Evolutionary conservation across 2,888 invertebrate species (phyloP).

Genomic region (Prostheceraeus crozeri): DNA sequence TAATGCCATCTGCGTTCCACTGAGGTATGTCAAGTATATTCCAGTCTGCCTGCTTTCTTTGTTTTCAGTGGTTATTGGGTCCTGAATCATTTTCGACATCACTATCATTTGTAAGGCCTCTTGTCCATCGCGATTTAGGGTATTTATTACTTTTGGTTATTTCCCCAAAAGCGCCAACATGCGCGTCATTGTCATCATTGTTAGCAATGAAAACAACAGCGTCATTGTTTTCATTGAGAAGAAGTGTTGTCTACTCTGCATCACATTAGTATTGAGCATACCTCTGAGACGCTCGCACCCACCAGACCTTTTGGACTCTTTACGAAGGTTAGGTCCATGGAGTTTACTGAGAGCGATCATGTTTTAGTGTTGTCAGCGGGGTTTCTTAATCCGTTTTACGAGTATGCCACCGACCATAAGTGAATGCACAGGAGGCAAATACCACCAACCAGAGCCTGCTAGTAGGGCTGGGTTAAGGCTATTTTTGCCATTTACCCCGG

Average conservation of each 20-base stretch:
- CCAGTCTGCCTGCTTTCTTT: too few species aligned
- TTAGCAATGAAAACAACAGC: too few species aligned
- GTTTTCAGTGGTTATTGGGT: too few species aligned
- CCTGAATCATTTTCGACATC: too few species aligned
- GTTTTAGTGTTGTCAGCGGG: background rate
- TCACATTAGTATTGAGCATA: background rate
- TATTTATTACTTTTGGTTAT: too few species aligned
- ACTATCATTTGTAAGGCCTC: too few species aligned
- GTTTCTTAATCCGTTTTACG: slow-evolving; percentile 1
- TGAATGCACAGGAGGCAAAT: background rate
- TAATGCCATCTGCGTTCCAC: too few species aligned
- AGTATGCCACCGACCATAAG: background rate
- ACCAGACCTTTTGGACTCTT: background rate
- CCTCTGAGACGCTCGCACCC: slow-evolving; percentile 8
- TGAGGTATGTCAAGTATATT: too few species aligned
- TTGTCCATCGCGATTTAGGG: too few species aligned
- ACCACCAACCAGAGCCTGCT: background rate
- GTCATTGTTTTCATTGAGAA: too few species aligned
- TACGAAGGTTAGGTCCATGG: slow-evolving; percentile 1
- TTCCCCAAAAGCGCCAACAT: too few species aligned
- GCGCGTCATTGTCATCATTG: too few species aligned
- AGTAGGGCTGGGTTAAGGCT: slow-evolving; percentile 8
- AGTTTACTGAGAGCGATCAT: background rate
- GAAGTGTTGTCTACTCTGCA: background rate
- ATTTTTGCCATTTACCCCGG: background rate